Evolutionary conservation across 2,797 vertebrate genomes (phyloP).

Genomic region (Leptoclinus maculatus): DNA sequence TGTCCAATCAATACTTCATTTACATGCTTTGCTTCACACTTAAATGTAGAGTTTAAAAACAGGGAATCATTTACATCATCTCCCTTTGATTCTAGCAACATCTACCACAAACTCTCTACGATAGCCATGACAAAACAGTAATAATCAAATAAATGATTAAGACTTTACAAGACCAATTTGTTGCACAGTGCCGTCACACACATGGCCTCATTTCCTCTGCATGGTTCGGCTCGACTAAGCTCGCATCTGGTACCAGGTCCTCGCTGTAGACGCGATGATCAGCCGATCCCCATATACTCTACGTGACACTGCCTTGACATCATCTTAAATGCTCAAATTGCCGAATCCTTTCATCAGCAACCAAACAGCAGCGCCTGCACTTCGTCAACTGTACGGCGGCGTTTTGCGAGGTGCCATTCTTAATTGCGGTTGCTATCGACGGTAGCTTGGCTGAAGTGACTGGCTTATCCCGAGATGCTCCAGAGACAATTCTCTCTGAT

Average conservation of each 20-base stretch:
- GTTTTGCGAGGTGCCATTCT: background rate
- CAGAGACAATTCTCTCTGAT: background rate
- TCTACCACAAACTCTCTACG: background rate
- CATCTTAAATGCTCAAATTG: background rate
- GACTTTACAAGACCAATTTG: background rate
- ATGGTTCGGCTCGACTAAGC: background rate
- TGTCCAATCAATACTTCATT: slow-evolving; percentile 56
- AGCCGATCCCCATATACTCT: background rate
- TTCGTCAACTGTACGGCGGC: background rate
- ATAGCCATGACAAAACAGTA: background rate
- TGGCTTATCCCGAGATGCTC: background rate
- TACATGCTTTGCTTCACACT: slow-evolving; percentile 39
- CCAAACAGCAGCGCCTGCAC: background rate
- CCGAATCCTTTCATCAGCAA: background rate
- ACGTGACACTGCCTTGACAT: background rate
- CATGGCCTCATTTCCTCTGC: background rate
- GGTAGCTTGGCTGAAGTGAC: background rate
- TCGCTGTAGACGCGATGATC: background rate
- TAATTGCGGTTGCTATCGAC: background rate
- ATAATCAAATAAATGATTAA: background rate
- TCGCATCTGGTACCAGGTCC: background rate
- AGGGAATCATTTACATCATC: background rate
- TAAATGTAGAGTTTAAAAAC: background rate
- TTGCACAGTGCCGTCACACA: background rate
- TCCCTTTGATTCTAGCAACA: background rate